Conservation (phyloP, 2,888 invertebrate species). For the Cataglyphis livida region DNA sequence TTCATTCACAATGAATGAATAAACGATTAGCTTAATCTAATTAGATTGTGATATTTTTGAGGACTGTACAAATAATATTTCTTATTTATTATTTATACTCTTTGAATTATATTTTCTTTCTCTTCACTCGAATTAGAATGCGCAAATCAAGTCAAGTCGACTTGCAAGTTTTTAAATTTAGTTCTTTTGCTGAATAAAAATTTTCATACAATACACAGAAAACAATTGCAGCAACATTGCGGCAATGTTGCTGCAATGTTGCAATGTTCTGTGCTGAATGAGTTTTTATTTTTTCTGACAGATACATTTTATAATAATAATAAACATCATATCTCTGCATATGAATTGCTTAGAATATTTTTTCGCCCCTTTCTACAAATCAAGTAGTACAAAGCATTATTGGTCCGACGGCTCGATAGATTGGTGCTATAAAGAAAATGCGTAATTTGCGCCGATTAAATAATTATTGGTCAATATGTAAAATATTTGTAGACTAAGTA, state of each 20-base stretch:
- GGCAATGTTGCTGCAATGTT: no score
- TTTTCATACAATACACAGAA: no score
- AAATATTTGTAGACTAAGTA: not conserved
- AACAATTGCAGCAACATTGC: no score
- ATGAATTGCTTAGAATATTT: not conserved
- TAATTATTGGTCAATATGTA: not conserved
- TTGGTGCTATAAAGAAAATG: not conserved
- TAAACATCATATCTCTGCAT: not conserved
- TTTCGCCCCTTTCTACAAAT: not conserved
- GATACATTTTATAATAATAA: not conserved
- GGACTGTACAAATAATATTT: not conserved
- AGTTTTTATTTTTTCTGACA: not conserved
- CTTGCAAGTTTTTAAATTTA: not conserved
- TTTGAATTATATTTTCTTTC: no score
- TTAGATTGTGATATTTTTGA: not conserved
- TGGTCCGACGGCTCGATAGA: conserved; percentile 38
- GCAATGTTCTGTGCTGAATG: no score
- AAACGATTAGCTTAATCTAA: not conserved
- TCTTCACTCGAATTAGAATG: no score
- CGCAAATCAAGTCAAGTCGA: not conserved
- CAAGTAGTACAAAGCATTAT: conserved; percentile 61
- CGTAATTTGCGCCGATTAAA: not conserved
- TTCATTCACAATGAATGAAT: not conserved
- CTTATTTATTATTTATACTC: conserved; percentile 18
- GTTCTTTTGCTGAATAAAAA: not conserved